phyloP scores from a whole-genome alignment of 2,113 vertebrate species.

The Eurypyga helias region DNA sequence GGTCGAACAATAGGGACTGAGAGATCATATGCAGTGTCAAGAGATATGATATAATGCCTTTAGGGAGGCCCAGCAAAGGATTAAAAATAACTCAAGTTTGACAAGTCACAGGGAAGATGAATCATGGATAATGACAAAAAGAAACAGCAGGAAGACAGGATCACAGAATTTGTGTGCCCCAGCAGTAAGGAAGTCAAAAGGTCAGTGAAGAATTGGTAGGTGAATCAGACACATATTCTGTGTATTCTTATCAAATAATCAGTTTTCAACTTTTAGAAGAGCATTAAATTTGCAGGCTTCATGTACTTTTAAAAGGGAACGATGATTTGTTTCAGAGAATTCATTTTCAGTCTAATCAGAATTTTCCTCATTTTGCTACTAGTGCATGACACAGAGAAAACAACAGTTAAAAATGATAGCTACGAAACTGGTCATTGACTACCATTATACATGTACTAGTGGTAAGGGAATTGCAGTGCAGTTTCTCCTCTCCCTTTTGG shows the following conservation, averaged over 20 bases:
- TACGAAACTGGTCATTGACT: neutral
- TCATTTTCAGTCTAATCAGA: neutral
- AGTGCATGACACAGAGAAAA: neutral
- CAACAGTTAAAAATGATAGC: neutral
- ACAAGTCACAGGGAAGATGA: conserved; percentile 41
- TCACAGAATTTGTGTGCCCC: conserved; percentile 11
- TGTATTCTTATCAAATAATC: neutral
- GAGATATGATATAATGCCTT: conserved; percentile 42
- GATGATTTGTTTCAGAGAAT: neutral
- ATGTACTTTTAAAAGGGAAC: neutral
- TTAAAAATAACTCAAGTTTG: conserved; percentile 57
- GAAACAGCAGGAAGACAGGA: conserved; percentile 16
- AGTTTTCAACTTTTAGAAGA: neutral
- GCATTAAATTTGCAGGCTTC: neutral
- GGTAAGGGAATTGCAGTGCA: neutral
- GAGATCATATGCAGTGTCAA: conserved; percentile 33
- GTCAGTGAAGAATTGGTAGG: neutral
- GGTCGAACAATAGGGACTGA: conserved; percentile 8
- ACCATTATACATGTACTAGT: no score
- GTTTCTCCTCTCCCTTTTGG: neutral
- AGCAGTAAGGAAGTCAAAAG: neutral
- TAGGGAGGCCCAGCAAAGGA: conserved; percentile 17
- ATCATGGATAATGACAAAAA: conserved; percentile 53
- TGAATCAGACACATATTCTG: neutral
- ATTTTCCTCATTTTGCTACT: neutral